Conservation (phyloP, 2,888 invertebrate species). For the Epistrophella euchroma region DNA sequence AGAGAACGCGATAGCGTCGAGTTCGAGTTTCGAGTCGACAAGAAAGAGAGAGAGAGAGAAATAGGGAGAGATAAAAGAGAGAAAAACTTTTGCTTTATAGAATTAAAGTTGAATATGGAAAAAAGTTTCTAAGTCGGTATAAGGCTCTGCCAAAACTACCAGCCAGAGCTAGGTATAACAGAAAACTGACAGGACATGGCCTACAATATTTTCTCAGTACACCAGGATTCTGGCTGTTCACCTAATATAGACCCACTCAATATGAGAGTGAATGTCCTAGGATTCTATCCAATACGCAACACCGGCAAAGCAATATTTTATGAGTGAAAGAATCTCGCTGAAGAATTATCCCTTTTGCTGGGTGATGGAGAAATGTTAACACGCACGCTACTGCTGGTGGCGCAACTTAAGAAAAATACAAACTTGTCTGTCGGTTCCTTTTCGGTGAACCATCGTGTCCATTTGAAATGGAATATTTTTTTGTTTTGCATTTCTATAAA, state of each 20-base stretch:
- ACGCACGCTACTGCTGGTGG: slow-evolving; percentile 39
- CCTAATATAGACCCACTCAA: slow-evolving; percentile 25
- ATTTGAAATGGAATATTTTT: slow-evolving; percentile 25
- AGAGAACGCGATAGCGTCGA: slow-evolving; percentile 4
- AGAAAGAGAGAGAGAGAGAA: background rate
- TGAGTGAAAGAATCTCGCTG: slow-evolving; percentile 37
- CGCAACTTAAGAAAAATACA: slow-evolving; percentile 14
- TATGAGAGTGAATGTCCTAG: slow-evolving; percentile 27
- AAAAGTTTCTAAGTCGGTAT: slow-evolving; percentile 12
- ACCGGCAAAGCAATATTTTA: slow-evolving; percentile 39
- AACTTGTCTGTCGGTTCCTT: slow-evolving; percentile 17
- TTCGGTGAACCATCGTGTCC: slow-evolving; percentile 18
- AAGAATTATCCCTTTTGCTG: slow-evolving; percentile 36
- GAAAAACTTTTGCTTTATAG: slow-evolving; percentile 9
- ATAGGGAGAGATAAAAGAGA: background rate
- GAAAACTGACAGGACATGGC: slow-evolving; percentile 58
- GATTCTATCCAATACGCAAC: slow-evolving; percentile 42
- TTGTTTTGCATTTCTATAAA: slow-evolving; percentile 30
- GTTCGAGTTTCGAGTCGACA: too few species aligned
- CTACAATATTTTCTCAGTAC: slow-evolving; percentile 42
- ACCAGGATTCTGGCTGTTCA: background rate
- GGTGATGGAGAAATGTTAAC: slow-evolving; percentile 52
- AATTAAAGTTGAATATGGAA: slow-evolving; percentile 10
- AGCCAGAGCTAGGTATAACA: slow-evolving; percentile 49
- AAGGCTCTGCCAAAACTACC: slow-evolving; percentile 26